Base-by-base conservation (phyloP, 2,797 vertebrate species). In the Periparus ater region DNA sequence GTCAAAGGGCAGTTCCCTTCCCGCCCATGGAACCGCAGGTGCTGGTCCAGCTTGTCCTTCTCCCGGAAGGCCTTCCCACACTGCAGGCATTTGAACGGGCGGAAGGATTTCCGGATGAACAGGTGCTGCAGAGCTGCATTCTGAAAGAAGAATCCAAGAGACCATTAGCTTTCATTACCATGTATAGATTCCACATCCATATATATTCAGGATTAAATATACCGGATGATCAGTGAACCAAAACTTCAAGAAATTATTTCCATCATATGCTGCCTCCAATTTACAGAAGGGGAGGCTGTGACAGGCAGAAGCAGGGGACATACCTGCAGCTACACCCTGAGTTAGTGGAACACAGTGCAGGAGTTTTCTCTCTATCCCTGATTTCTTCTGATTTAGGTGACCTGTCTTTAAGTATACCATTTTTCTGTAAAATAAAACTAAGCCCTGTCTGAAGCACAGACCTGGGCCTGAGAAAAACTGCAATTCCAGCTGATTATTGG, bases 41-140 rank as follows among this genome's bases (percentile, higher is more conserved):
- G 99, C 96, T 99, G 99, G 26, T 99, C 99, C 97, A 99, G 98
- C 91, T 99, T 99, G 94, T 99, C 99, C 94, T 99, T 99, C 22
- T 99, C 99, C 1, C 99, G 97, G 97, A 99, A 99, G 53, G 99
- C 99, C 95, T 99, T 99, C 47, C 99, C 99, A 21, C 99, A 99
- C 95, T 99, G 99, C 53, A 98, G 97, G 96, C 99, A 99, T 91
- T 99, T 99, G 95, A 99, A 99, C 0, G 99, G 99, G 71, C 99
- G 99, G 93, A 99, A 99, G 47, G 98, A 99, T 97, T 99, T 99
- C 72, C 99, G 98, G 90, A 99, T 99, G 97, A 99, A 99, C 44
- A 99, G 98, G 96, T 99, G 99, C 97, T 99, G 99, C 63, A 99
- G 98, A 13, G 99, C 99, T 30, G 99, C 99, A 21, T 99, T 99